phyloP scores from a whole-genome alignment of 2,797 vertebrate genomes.

The Botia almorhae region DNA sequence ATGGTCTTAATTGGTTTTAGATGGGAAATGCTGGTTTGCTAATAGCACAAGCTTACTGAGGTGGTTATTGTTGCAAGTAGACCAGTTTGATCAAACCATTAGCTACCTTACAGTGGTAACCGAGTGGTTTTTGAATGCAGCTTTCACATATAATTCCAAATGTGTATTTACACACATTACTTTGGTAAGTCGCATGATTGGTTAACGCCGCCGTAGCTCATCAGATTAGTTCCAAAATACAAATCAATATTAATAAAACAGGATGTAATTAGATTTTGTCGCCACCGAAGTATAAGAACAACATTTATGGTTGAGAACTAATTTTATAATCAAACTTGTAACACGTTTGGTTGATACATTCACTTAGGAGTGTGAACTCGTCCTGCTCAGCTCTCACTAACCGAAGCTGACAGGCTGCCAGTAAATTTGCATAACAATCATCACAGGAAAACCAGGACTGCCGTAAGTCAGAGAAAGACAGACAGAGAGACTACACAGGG shows the following conservation, averaged over 20 bases:
- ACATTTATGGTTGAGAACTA: not conserved
- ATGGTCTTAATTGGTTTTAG: too few species aligned
- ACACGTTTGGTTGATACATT: not conserved
- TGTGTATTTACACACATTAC: too few species aligned
- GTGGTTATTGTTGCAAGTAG: too few species aligned
- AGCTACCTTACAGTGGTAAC: too few species aligned
- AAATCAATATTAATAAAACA: not conserved
- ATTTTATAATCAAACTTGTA: not conserved
- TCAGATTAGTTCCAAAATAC: not conserved
- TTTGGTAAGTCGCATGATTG: too few species aligned
- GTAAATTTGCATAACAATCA: slow-evolving; percentile 22
- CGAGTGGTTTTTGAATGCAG: too few species aligned
- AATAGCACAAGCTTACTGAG: too few species aligned
- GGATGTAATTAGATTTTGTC: not conserved
- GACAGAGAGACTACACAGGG: too few species aligned
- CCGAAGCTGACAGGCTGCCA: slow-evolving; percentile 48
- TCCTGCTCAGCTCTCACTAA: slow-evolving; percentile 39
- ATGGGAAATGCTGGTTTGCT: too few species aligned
- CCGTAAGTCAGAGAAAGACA: not conserved
- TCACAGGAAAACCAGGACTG: not conserved
- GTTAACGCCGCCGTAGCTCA: not conserved
- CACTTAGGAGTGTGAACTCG: not conserved
- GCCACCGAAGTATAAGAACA: not conserved
- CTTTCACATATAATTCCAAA: too few species aligned
- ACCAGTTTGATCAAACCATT: too few species aligned